Conservation (phyloP, 2,888 invertebrate species). For the Pachymerium ferrugineum region DNA sequence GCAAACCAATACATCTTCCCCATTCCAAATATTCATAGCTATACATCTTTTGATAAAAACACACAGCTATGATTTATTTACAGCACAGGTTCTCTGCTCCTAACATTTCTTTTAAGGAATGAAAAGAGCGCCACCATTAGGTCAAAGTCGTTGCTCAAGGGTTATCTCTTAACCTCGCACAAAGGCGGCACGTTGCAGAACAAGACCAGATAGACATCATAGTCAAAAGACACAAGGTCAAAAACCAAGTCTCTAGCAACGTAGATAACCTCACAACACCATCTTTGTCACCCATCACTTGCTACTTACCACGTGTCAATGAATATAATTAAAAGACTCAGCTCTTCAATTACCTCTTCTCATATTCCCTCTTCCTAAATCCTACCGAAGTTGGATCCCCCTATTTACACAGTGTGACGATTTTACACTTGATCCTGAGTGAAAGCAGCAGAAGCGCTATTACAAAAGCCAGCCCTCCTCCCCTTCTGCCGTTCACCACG, state of each 20-base stretch:
- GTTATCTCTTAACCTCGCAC: background rate
- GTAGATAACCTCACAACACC: background rate
- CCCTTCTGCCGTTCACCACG: background rate
- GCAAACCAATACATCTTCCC: no score
- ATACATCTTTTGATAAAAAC: no score
- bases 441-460: background rate
- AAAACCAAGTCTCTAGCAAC: background rate
- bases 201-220: background rate
- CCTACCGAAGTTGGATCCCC: background rate
- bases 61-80: no score
- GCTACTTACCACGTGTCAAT: background rate
- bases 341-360: no score
- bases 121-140: no score
- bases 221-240: background rate
- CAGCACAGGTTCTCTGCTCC: no score
- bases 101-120: no score
- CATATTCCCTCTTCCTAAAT: background rate
- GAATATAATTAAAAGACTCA: conserved; percentile 9
- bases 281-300: background rate
- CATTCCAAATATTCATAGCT: no score
- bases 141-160: background rate
- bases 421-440: background rate
- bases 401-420: background rate
- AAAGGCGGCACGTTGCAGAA: background rate
- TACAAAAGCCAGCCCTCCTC: background rate